Percentiles rank a stretch among this genome's conserved stretches.
phyloP scores from a whole-genome alignment of 2,113 vertebrate genomes.

The Albula glossodonta region DNA sequence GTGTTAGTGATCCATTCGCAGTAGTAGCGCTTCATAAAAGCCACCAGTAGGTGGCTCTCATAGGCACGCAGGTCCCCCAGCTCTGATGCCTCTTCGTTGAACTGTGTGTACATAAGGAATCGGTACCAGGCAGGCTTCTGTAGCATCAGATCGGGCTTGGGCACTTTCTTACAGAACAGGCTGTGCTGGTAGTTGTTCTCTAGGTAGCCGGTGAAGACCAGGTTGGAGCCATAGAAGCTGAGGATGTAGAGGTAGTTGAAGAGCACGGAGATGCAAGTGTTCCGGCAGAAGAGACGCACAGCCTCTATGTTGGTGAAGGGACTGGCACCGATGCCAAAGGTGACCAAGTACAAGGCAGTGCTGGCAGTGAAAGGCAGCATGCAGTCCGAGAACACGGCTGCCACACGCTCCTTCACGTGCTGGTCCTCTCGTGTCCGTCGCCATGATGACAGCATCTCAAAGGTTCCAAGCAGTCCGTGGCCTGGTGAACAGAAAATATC shows the following conservation, averaged over 20 bases:
- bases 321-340: slow-evolving; percentile 95
- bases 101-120: slow-evolving; percentile 93
- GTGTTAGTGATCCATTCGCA: slow-evolving; percentile 99
- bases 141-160: slow-evolving; percentile 89
- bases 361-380: slow-evolving; percentile 96
- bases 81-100: slow-evolving; percentile 82
- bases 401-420: slow-evolving; percentile 96
- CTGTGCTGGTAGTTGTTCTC: slow-evolving; percentile 98
- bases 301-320: slow-evolving; percentile 99
- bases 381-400: slow-evolving; percentile 93
- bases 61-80: slow-evolving; percentile 81
- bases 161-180: slow-evolving; percentile 94
- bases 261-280: slow-evolving; percentile 88
- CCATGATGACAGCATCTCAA: slow-evolving; percentile 98
- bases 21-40: slow-evolving; percentile 95
- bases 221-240: slow-evolving; percentile 96
- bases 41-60: slow-evolving; percentile 93
- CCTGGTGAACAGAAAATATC: slow-evolving; percentile 69
- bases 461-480: slow-evolving; percentile 95
- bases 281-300: slow-evolving; percentile 95
- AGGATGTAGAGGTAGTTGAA: slow-evolving; percentile 98
- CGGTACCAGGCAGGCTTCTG: slow-evolving; percentile 95
- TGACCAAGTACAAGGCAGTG: slow-evolving; percentile 95
- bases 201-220: slow-evolving; percentile 97
- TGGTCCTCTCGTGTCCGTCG: slow-evolving; percentile 95